These are phyloP conservation scores for Myodes glareolus DNA, from an alignment of 2,113 vertebrate genomes.

Conservation along the genomic window DNA sequence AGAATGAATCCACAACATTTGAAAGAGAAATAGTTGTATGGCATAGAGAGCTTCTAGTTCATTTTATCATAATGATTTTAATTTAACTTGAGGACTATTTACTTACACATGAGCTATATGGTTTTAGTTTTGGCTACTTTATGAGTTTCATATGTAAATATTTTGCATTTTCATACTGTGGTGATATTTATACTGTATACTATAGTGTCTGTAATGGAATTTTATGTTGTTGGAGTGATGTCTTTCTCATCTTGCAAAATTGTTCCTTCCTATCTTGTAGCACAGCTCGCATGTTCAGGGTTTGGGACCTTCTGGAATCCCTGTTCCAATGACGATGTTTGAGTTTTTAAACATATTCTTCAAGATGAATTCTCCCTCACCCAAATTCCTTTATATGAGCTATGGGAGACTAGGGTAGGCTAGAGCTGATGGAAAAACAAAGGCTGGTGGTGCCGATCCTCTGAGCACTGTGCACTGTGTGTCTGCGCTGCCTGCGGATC, in stretches of 20 bases:
- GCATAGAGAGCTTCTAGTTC: neutral
- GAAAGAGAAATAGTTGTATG: neutral
- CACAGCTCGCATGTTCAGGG: neutral
- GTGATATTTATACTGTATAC: neutral
- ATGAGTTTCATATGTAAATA: neutral
- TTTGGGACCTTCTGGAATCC: constrained; percentile 23
- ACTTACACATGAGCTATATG: neutral
- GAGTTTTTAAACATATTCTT: neutral
- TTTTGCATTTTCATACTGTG: neutral
- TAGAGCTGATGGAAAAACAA: neutral
- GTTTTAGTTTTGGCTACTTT: constrained; percentile 19
- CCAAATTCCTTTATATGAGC: neutral
- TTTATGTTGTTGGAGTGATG: neutral
- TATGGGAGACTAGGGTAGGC: neutral
- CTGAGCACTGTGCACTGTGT: neutral
- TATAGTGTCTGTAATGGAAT: neutral
- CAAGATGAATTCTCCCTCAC: neutral
- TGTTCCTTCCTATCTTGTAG: neutral
- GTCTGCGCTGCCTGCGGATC: accelerated
- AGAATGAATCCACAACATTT: neutral
- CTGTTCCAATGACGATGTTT: neutral
- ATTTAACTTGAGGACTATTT: neutral
- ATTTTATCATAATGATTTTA: neutral
- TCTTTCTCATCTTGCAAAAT: neutral
- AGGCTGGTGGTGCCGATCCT: neutral